These are phyloP conservation scores for Periophthalmodon schlosseri DNA, from an alignment of 2,113 vertebrate species.

Conservation along the genomic window DNA sequence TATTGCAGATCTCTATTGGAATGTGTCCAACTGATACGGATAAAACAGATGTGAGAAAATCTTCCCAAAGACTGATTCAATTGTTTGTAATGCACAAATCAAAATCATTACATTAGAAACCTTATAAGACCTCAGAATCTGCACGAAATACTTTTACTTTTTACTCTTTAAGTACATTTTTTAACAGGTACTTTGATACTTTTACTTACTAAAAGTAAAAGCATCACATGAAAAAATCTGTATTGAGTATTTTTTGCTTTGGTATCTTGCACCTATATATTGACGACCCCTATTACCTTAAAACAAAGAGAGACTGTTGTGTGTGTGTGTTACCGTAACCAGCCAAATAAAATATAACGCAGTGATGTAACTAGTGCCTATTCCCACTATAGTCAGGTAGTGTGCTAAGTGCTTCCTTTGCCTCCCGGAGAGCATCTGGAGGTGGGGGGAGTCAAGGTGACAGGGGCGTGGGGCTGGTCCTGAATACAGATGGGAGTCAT, in stretches of 20 bases:
- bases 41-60: not conserved
- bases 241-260: too few species aligned
- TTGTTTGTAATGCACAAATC: too few species aligned
- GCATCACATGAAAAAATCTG: too few species aligned
- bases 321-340: not conserved
- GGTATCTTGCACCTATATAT: too few species aligned
- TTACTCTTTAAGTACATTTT: too few species aligned
- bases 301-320: not conserved
- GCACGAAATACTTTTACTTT: too few species aligned
- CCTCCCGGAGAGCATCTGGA: slow-evolving; percentile 46
- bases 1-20: not conserved
- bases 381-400: slow-evolving; percentile 50
- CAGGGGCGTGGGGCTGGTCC: slow-evolving; percentile 65
- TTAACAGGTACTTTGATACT: too few species aligned
- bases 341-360: not conserved
- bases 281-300: too few species aligned
- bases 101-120: too few species aligned
- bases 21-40: not conserved
- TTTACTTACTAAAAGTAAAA: too few species aligned
- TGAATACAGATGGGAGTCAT: slow-evolving; percentile 67
- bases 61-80: too few species aligned
- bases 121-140: too few species aligned
- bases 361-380: not conserved
- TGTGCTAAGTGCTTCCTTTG: slow-evolving; percentile 56
- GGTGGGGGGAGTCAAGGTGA: slow-evolving; percentile 72